Base-by-base conservation (phyloP, 2,888 invertebrate genomes). In the Rhamnusium bicolor region DNA sequence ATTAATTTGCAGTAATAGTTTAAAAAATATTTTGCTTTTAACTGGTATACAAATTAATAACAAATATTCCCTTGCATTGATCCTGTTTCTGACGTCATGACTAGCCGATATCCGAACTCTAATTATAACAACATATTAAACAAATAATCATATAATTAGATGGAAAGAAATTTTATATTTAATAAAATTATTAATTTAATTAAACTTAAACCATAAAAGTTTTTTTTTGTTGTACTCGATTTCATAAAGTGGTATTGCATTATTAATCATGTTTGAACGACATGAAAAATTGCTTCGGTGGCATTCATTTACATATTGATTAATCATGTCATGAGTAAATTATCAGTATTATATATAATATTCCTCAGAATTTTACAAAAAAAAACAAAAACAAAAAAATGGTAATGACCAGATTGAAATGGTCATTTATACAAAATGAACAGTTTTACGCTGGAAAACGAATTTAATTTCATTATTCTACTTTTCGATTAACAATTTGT, bases 291-390 rank as follows among this genome's bases (percentile, higher is more conserved):
- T 71, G 72, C 72, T 60, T 69, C 46, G 24, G 46, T 66, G 73
- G 74, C 74, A 72, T 76, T 74, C 74, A 74, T 71, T 74, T 70
- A 77, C 65, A 71, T 72, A 77, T 77, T 77, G 72, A 77, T 74
- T 77, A 77, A 74, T 74, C 69, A 72, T 73, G 76, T 74, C 72
- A 65, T 69, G 58, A 71, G 72, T 77, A 69, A 77, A 77, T 77
- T 77, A 73, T 68, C 8, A 8, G 67, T 62, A 63, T 56, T 69
- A 56, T 70, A 49, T 70, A 62, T 47, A 56, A 62, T 54, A 69
- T 49, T 69, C 54, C 14, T 32, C 54, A n/a, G 32, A 14, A 21
- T 49, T 49, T 49, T 47, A n/a, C n/a, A n/a, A n/a, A n/a, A n/a
- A n/a, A n/a, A n/a, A n/a, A n/a, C n/a, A n/a, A n/a, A n/a, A n/a